Base-by-base conservation (phyloP, 2,888 invertebrate genomes). In the Eupelmus urozonus region DNA sequence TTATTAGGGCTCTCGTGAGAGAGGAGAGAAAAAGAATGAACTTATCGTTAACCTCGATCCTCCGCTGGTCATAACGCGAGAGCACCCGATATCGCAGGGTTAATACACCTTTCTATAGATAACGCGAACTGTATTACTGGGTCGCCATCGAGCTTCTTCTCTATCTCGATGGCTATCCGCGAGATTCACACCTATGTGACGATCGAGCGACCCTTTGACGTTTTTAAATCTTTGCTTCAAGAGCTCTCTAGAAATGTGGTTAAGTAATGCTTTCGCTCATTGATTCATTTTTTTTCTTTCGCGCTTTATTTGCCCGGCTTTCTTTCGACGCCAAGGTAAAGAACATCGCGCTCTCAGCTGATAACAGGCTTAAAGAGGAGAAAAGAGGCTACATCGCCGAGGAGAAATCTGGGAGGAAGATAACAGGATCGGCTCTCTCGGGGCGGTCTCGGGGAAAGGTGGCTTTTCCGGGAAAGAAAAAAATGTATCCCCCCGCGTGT, bases 11-110 rank as follows among this genome's bases (percentile, higher is more conserved):
- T 80, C 79, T 73, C 79, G 20, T 5, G 62, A 23, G 81, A 72
- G 80, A n/a, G n/a, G n/a, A n/a, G n/a, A n/a, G n/a, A n/a, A n/a
- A n/a, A n/a, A n/a, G n/a, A 79, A 82, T 82, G 82, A 82, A 83
- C 83, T 86, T 85, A 85, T 85, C 85, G 84, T 84, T 86, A 86
- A 86, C 86, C 86, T 86, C 86, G 84, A 86, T 86, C 85, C 83
- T 83, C 67, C 2, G 5, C 20, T 13, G 25, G 13, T 23, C 40
- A 34, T 1, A 42, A 1, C 34, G 63, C 1, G 1, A 20, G 45
- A 62, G 67, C 74, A 76, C 60, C 23, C 74, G 72, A 70, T 81
- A 77, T 75, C 78, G 74, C 81, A 81, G 83, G 82, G 83, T 82
- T 85, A 83, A 84, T 84, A 83, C 81, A 80, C 81, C 5, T 34